Conservation (phyloP, 2,797 vertebrate species). For the Enoplosus armatus region DNA sequence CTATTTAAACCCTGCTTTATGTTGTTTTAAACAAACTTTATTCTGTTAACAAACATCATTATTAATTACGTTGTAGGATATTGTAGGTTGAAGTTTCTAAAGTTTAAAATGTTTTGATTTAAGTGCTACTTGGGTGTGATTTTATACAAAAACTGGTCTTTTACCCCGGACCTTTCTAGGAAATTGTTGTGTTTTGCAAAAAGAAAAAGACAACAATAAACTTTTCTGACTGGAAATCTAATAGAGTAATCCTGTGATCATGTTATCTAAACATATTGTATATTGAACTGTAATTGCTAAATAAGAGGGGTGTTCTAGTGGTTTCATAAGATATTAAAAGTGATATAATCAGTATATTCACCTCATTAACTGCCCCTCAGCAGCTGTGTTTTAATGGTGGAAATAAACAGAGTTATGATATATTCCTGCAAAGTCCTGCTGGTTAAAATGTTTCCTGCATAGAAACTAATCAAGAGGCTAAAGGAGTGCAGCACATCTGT, state of each 20-base stretch:
- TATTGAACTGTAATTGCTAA: not conserved
- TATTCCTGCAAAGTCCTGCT: not conserved
- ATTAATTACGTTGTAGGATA: not conserved
- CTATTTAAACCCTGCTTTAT: not conserved
- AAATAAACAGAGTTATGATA: not conserved
- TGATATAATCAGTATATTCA: not conserved
- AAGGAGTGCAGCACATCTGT: not conserved
- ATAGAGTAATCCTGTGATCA: not conserved
- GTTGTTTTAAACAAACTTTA: not conserved
- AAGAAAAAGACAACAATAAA: not conserved
- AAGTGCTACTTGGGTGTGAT: not conserved
- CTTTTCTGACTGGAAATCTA: not conserved
- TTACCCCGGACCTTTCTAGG: not conserved
- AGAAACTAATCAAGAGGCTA: too few species aligned
- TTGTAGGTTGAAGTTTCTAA: not conserved
- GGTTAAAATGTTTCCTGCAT: not conserved
- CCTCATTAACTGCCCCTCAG: not conserved
- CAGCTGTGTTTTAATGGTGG: not conserved
- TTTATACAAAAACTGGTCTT: not conserved
- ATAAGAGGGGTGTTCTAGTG: not conserved
- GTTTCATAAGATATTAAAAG: not conserved
- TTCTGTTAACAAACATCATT: not conserved
- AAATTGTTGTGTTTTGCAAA: slow-evolving; percentile 1
- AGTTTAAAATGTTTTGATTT: not conserved
- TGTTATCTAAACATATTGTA: not conserved